Evolutionary conservation across 1,140 invertebrate genomes (phyloP), one percentile per base, ranked within the genome.

Genomic region (Schlechtendalia chinensis): DNA sequence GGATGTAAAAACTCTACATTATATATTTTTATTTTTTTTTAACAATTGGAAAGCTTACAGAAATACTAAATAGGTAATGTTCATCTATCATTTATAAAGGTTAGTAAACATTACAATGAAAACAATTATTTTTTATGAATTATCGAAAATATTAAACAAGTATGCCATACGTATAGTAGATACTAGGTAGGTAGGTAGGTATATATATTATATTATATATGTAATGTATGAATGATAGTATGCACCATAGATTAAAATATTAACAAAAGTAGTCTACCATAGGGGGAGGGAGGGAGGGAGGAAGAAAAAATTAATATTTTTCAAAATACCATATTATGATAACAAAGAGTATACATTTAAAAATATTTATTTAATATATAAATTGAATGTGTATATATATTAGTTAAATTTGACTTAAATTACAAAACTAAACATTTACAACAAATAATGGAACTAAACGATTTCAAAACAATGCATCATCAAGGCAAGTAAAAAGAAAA

Each of bases 401-500:
- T 77, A 77, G 72, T 77, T 39, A 59, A 59, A 77, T 58, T 77
- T 39, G 11, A 77, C 54, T 77, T 77, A 77, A 75, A 77, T 77
- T 59, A 77, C 17, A 77, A 77, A 77, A 77, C 54, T 59, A 77
- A 77, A 77, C 54, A 77, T 39, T 77, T 77, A 59, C 72, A 77
- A 77, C 72, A 77, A 77, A 39, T 77, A 77, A 77, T 77, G 72
- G 72, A 77, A 77, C 72, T 77, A 77, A 77, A 77, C 4, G 16
- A 45, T 39, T 77, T 39, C 29, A 59, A 22, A 77, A 77, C 72
- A 58, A 56, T 12, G 32, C 17, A 22, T 58, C 53, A 59, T 75
- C n/a, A 59, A 59, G 72, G 72, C 72, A 77, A 77, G 54, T 77
- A 59, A 59, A 58, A 63, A 58, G 54, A 58, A 59, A 59, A 59